phyloP scores from a whole-genome alignment of 2,113 vertebrate genomes.

The Polypterus bichir region DNA sequence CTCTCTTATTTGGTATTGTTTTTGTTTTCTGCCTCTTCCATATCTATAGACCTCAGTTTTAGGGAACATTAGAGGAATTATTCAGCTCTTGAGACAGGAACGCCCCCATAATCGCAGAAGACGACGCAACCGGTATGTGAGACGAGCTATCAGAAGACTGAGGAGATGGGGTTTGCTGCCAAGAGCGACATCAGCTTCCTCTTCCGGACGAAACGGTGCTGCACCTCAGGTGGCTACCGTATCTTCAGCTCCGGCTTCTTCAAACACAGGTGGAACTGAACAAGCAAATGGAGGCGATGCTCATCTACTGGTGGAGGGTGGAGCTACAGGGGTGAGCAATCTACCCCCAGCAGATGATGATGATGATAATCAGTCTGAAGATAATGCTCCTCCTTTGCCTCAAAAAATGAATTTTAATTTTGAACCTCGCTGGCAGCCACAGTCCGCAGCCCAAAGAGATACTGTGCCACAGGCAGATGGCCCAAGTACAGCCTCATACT shows the following conservation, averaged over 20 bases:
- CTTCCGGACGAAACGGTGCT: conserved; percentile 3
- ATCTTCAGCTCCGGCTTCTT: conserved; percentile 28
- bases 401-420: conserved; percentile 33
- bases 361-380: not conserved
- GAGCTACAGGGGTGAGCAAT: conserved; percentile 42
- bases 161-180: conserved; percentile 70
- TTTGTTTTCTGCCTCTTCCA: not conserved
- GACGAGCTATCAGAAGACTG: conserved; percentile 62
- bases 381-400: conserved; percentile 41
- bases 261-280: conserved; percentile 27
- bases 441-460: too few species aligned
- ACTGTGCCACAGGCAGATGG: too few species aligned
- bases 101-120: conserved; percentile 34
- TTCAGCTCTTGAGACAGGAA: conserved; percentile 71
- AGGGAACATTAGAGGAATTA: conserved; percentile 64
- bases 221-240: conserved; percentile 11
- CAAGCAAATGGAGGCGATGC: conserved; percentile 31
- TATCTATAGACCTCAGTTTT: conserved; percentile 56
- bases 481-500: too few species aligned
- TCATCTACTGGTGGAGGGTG: conserved; percentile 10
- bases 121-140: conserved; percentile 56
- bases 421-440: too few species aligned
- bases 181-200: conserved; percentile 36
- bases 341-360: conserved; percentile 8
- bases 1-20: not conserved